These are phyloP conservation scores for Agrotis clavis DNA, from an alignment of 2,888 invertebrate genomes.

Conservation along the genomic window DNA sequence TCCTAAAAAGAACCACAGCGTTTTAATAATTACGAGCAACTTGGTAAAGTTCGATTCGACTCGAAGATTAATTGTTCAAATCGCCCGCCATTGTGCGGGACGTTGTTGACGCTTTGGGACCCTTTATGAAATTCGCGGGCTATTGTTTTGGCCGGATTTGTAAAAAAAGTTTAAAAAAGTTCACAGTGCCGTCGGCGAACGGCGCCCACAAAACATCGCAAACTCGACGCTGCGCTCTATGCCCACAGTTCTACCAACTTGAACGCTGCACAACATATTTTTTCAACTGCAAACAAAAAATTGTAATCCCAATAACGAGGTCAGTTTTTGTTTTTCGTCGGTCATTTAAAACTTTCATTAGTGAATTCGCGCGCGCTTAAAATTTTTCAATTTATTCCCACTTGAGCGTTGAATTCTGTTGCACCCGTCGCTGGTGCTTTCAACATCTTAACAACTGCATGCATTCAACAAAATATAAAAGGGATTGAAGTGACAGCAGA, in stretches of 20 bases:
- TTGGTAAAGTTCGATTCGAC: conserved; percentile 82
- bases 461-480: conserved; percentile 13
- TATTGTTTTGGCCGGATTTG: conserved; percentile 87
- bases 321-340: conserved; percentile 86
- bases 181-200: conserved; percentile 66
- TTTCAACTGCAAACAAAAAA: conserved; percentile 71
- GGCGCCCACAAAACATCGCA: conserved; percentile 32
- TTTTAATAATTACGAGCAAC: conserved; percentile 69
- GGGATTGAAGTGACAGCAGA: not conserved
- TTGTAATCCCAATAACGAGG: conserved; percentile 87
- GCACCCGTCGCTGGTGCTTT: conserved; percentile 24
- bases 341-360: conserved; percentile 90
- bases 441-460: conserved; percentile 28
- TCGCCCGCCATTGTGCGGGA: conserved; percentile 82
- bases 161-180: conserved; percentile 84
- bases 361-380: conserved; percentile 84
- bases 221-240: conserved; percentile 65
- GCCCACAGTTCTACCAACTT: conserved; percentile 48
- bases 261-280: conserved; percentile 55
- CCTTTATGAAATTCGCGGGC: conserved; percentile 85
- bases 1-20: conserved; percentile 59
- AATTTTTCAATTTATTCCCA: conserved; percentile 82
- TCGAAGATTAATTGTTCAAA: conserved; percentile 87
- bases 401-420: conserved; percentile 76
- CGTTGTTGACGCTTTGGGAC: conserved; percentile 84